Percentiles rank a stretch among this genome's conserved stretches.
phyloP scores from a whole-genome alignment of 2,113 vertebrate species.

The Pomatostomus ruficeps region DNA sequence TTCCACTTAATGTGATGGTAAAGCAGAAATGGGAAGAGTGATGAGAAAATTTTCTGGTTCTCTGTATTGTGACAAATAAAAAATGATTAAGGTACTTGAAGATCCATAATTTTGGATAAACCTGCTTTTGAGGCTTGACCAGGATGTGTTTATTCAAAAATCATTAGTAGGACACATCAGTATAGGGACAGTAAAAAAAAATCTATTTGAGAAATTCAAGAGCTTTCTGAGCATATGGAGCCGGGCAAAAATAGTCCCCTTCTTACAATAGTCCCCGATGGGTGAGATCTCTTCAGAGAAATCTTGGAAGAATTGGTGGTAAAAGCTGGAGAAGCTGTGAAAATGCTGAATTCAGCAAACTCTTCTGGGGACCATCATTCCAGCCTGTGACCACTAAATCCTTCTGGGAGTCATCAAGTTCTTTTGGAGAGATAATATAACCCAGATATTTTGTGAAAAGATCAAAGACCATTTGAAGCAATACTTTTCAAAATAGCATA shows the following conservation, averaged over 20 bases:
- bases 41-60: neutral
- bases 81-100: neutral
- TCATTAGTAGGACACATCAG: neutral
- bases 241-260: slow-evolving; percentile 43
- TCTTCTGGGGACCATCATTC: neutral
- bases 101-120: neutral
- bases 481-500: neutral
- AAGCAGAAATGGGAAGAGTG: neutral
- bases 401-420: neutral
- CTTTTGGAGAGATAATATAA: neutral
- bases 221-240: slow-evolving; percentile 51
- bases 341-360: slow-evolving; percentile 10
- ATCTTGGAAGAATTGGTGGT: slow-evolving; percentile 21
- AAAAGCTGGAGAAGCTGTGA: slow-evolving; percentile 12
- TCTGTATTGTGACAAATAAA: neutral
- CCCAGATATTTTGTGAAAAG: neutral
- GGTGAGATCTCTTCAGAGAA: slow-evolving; percentile 30
- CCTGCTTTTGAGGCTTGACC: neutral
- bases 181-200: neutral
- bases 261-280: slow-evolving; percentile 46
- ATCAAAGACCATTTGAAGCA: neutral
- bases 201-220: slow-evolving; percentile 18
- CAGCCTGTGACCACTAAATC: neutral
- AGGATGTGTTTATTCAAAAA: neutral
- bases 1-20: neutral